Conservation (phyloP, 2,888 invertebrate genomes). For the Sclerodermus sp. region DNA sequence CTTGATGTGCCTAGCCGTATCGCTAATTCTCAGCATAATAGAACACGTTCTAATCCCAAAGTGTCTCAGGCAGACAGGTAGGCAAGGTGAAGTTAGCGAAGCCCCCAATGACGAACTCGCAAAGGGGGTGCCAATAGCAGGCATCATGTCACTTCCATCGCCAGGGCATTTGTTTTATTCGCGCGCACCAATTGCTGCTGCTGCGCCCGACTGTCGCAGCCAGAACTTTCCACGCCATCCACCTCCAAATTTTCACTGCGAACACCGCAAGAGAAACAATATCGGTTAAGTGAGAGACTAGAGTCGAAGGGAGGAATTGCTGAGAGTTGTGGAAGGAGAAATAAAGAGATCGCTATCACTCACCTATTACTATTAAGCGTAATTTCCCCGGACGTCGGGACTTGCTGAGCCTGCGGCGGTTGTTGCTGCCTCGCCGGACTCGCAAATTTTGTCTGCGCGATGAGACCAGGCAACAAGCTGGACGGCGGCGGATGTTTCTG, state of each 20-base stretch:
- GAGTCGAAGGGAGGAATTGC: too few relatives aligned
- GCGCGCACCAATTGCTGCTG: slow-evolving; percentile 59
- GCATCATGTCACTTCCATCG: slow-evolving; percentile 69
- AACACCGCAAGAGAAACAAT: too few relatives aligned
- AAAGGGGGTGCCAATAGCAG: slow-evolving; percentile 54
- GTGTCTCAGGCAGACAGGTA: slow-evolving; percentile 34
- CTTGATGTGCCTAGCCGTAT: slow-evolving; percentile 30
- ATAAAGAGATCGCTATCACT: too few relatives aligned
- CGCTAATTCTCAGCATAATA: slow-evolving; percentile 19
- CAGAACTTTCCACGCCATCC: slow-evolving; percentile 47
- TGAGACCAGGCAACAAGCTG: slow-evolving; percentile 50
- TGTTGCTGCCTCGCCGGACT: slow-evolving; percentile 50
- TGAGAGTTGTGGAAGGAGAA: too few relatives aligned
- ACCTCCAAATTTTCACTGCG: slow-evolving; percentile 54
- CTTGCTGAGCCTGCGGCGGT: slow-evolving; percentile 46
- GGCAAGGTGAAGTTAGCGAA: slow-evolving; percentile 51
- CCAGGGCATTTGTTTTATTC: slow-evolving; percentile 61
- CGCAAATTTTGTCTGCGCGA: slow-evolving; percentile 51
- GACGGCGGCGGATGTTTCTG: slow-evolving; percentile 54
- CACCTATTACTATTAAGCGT: slow-evolving; percentile 68
- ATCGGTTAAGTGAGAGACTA: too few relatives aligned
- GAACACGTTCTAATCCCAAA: slow-evolving; percentile 22
- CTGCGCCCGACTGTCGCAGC: slow-evolving; percentile 54
- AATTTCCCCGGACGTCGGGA: slow-evolving; percentile 57
- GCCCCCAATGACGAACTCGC: slow-evolving; percentile 54